Percentiles rank a stretch among this genome's conserved stretches.
Evolutionary conservation across 2,113 vertebrate species (phyloP).

Genomic region (Tenebrosternarchus preto): DNA sequence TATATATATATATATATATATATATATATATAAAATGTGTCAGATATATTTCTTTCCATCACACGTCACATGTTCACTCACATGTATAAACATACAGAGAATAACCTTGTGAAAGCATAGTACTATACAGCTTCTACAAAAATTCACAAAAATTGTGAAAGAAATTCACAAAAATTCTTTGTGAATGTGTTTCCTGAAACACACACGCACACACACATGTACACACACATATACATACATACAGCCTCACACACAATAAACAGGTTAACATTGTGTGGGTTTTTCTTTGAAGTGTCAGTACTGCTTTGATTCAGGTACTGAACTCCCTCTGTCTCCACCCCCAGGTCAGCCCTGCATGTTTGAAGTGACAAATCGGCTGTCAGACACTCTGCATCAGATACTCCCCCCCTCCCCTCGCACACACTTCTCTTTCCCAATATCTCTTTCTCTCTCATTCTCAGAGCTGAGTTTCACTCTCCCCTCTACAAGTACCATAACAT

Average conservation of each 20-base stretch:
- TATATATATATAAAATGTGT: no score
- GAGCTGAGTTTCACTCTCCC: constrained; percentile 2
- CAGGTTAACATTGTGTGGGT: constrained; percentile 28
- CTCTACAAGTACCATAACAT: constrained; percentile 26
- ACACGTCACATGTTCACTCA: no score
- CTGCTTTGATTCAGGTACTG: constrained; percentile 43
- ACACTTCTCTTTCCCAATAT: neutral
- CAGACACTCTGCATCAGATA: constrained; percentile 57
- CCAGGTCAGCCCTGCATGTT: constrained; percentile 51
- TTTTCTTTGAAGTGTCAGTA: constrained; percentile 56
- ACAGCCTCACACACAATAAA: constrained; percentile 31
- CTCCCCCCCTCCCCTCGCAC: constrained; percentile 49
- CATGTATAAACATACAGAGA: no score
- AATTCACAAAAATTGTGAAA: no score
- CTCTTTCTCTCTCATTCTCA: constrained; percentile 18
- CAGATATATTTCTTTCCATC: no score
- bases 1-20: no score
- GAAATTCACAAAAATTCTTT: no score
- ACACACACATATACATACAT: constrained; percentile 4
- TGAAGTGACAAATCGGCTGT: constrained; percentile 59
- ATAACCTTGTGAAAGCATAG: no score
- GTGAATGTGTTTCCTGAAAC: neutral
- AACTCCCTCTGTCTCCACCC: constrained; percentile 47
- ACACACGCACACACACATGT: neutral
- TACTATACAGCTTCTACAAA: no score